Conservation (phyloP, 1,140 invertebrate species). For the Eufriesea mexicana region DNA sequence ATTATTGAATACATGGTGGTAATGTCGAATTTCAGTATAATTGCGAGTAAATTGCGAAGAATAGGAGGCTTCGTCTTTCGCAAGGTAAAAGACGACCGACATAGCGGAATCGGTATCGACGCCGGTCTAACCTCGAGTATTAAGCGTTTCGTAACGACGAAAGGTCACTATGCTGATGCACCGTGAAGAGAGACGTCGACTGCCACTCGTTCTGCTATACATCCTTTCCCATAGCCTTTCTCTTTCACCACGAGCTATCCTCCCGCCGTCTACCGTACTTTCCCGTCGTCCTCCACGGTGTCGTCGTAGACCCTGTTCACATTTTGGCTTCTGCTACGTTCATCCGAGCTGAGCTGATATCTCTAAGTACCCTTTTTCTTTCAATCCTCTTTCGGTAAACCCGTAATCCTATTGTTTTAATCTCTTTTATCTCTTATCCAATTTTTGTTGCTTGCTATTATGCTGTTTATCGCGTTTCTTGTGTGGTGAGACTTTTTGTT, state of each 20-base stretch:
- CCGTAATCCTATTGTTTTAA: too few relatives aligned
- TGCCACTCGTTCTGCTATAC: slow-evolving; percentile 42
- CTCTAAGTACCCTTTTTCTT: too few relatives aligned
- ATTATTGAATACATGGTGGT: background rate
- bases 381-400: too few relatives aligned
- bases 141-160: slow-evolving; percentile 59
- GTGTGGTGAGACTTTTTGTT: too few relatives aligned
- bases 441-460: too few relatives aligned
- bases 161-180: slow-evolving; percentile 64
- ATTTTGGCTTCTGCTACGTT: background rate
- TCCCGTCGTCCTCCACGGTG: slow-evolving; percentile 12
- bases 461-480: too few relatives aligned
- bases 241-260: slow-evolving; percentile 49
- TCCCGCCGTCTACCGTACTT: slow-evolving; percentile 30
- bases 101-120: slow-evolving; percentile 33
- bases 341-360: background rate
- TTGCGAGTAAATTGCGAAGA: slow-evolving; percentile 13
- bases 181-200: slow-evolving; percentile 22
- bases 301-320: background rate
- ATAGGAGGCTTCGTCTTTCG: background rate
- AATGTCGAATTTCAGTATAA: slow-evolving; percentile 1
- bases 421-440: too few relatives aligned
- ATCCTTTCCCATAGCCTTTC: slow-evolving; percentile 67
- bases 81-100: slow-evolving; percentile 10
- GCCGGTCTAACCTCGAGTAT: slow-evolving; percentile 16